Evolutionary conservation across 2,888 invertebrate species (phyloP).

Genomic region (Chrysolina haemoptera): DNA sequence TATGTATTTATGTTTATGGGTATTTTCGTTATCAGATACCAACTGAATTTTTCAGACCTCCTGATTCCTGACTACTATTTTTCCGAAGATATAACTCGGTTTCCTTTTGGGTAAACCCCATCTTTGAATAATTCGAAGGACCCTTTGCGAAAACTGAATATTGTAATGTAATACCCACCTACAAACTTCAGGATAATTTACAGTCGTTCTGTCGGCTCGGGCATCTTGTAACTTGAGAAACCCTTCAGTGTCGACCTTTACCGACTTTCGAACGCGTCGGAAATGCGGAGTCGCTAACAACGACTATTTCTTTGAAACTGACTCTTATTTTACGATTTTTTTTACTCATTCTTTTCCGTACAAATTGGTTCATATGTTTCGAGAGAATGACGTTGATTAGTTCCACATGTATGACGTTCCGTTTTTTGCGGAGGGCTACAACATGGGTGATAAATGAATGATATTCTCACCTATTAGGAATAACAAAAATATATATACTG

Average conservation of each 20-base stretch:
- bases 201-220: slow-evolving; percentile 23
- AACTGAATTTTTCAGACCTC: too few relatives aligned
- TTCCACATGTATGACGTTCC: slow-evolving; percentile 53
- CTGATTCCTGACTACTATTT: too few relatives aligned
- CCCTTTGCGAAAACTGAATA: slow-evolving; percentile 1
- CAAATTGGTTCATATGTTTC: slow-evolving; percentile 60
- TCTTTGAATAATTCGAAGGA: not conserved
- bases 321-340: slow-evolving; percentile 58
- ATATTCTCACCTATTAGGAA: slow-evolving; percentile 16
- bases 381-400: slow-evolving; percentile 59
- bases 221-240: slow-evolving; percentile 44
- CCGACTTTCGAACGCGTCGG: slow-evolving; percentile 48
- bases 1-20: too few relatives aligned
- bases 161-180: slow-evolving; percentile 22
- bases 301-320: slow-evolving; percentile 58
- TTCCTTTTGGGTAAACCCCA: too few relatives aligned
- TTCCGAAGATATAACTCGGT: too few relatives aligned
- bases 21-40: too few relatives aligned
- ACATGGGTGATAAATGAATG: slow-evolving; percentile 13
- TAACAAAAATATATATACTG: slow-evolving; percentile 22
- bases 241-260: slow-evolving; percentile 36
- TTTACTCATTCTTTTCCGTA: slow-evolving; percentile 54
- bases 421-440: not conserved
- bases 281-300: slow-evolving; percentile 45
- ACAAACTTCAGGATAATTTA: slow-evolving; percentile 26